Evolutionary conservation across 2,113 vertebrate species (phyloP), one percentile per base, ranked within the genome.

Genomic region (Sclerurus mexicanus): DNA sequence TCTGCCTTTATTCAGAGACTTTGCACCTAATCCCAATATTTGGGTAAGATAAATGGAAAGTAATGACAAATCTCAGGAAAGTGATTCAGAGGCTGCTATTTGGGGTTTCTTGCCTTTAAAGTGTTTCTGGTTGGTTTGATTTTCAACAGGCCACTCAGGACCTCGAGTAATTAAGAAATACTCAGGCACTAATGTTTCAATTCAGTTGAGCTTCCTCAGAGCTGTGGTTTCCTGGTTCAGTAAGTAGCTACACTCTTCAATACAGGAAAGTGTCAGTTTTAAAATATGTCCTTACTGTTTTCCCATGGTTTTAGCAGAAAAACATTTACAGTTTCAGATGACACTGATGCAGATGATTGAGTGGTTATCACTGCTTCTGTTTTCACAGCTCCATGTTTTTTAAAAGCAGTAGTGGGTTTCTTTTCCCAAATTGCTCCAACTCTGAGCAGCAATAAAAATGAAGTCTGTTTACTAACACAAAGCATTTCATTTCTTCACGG

Each of bases 391-490:
- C 71, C 39, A 14, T 35, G 39, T 8, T 60, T 93, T 93, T 87
- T 74, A 59, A 69, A 50, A 80, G 27, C 19, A 42, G 18, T 55
- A 19, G 10, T 75, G 44, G 21, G 13, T 0, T 19, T 31, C 68
- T 90, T 87, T 59, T 25, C 67, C 63, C 66, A 69, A 60, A 71
- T 72, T 88, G 11, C 28, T 92, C 39, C 60, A 83, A 7, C 42
- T 94, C 91, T 80, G 72, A 92, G 71, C 14, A 84, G 59, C 79
- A 93, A 84, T 94, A 93, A 96, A 90, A 77, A n/a, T 68, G 47
- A 81, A 27, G 30, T 96, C 33, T 93, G 93, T 97, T 97, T 96
- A 93, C 85, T 75, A 94, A 96, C 67, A 90, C 59, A 93, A 82
- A 80, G 33, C 67, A 77, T 93, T 95, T 91, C 2, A 77, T 97